Base-by-base conservation (phyloP, 2,888 invertebrate genomes). In the Acanthoscelides obtectus region DNA sequence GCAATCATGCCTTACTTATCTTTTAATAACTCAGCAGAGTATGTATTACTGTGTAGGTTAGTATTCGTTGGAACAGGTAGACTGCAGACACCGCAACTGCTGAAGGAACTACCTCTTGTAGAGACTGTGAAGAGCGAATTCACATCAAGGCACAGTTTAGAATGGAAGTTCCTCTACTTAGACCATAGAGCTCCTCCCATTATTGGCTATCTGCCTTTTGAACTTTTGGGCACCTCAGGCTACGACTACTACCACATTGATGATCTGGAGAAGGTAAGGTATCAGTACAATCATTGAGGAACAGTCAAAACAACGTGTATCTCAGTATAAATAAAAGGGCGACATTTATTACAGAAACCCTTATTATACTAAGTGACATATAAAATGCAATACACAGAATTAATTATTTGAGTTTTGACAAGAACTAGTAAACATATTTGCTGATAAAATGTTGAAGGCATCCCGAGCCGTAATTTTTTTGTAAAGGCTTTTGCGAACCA, bases 161-260 rank as follows among this genome's bases (percentile, higher is more conserved):
- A 98, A 84, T 98, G 97, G 97, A 97, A 98, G 84, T 98, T 97
- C 83, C 86, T 98, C 22, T 97, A 96, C 83, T 86, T 98, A 22
- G 97, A 98, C 83, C 96, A 97, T 71, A 74, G 83, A 69, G 83
- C 83, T 2, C 82, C 82, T 4, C 82, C 82, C 2, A 82, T 83
- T 27, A 83, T 83, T 64, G 83, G 83, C 67, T 98, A 97, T 78
- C 87, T 97, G 80, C 97, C 97, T 0, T 97, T 97, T 83, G 98
- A 98, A 86, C 94, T 98, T 25, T 87, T 98, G 2, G 98, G 98
- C 66, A 98, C 97, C 0, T 97, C 97, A 0, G 97, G 97, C 0
- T 98, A 97, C 83, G 97, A 98, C 83, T 97, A 98, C 83, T 97
- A 97, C 81, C 97, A 98, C 83, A 93, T 96, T 69, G 97, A 98